These are phyloP conservation scores for Euphonia xanthogaster DNA, from an alignment of 2,797 vertebrate genomes.

Conservation along the genomic window DNA sequence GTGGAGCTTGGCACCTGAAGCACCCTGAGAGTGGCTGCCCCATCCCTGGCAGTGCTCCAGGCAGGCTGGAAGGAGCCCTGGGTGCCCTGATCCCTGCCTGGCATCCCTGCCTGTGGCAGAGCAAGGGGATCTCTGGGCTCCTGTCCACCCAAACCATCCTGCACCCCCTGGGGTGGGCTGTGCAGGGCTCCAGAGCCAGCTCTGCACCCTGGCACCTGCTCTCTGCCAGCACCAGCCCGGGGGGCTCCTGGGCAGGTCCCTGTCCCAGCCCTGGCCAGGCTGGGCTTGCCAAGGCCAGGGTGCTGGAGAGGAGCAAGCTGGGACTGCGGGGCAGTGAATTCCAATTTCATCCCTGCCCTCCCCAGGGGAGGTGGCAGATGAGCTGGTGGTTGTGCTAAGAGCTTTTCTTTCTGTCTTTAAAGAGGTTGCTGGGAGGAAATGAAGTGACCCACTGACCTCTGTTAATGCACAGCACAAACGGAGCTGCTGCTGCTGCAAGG, in stretches of 20 bases:
- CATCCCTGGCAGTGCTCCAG: neutral
- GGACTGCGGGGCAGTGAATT: neutral
- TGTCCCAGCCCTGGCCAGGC: neutral
- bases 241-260: neutral
- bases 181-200: neutral
- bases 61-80: neutral
- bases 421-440: constrained; percentile 62
- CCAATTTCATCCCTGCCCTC: neutral
- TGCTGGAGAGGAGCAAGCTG: neutral
- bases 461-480: constrained; percentile 32
- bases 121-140: neutral
- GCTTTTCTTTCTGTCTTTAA: constrained; percentile 18
- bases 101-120: neutral
- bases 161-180: rapidly evolving
- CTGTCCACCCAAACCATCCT: neutral
- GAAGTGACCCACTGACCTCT: constrained; percentile 54
- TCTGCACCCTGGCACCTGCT: neutral
- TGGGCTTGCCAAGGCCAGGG: neutral
- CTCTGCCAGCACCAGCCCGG: rapidly evolving
- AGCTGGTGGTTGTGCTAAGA: constrained; percentile 49
- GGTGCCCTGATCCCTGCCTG: neutral
- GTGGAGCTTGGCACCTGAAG: neutral
- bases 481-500: constrained; percentile 13
- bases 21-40: neutral
- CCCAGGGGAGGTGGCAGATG: constrained; percentile 23